phyloP scores from a whole-genome alignment of 92 coral and sea anemone species.

The Muricea muricata region DNA sequence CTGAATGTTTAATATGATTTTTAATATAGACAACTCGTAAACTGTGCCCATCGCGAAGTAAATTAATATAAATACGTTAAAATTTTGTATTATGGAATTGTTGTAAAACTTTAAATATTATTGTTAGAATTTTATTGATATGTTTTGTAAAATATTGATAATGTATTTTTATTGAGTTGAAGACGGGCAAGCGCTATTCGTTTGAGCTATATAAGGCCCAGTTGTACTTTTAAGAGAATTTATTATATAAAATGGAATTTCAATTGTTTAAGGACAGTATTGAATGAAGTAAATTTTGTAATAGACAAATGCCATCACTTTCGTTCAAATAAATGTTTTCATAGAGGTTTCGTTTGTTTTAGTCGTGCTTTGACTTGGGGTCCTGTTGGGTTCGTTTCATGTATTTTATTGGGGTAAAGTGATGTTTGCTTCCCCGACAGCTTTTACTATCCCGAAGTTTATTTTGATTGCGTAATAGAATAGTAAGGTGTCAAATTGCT shows the following conservation, averaged over 20 bases:
- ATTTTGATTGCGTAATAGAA: neutral
- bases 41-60: conserved; percentile 3
- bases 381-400: no score
- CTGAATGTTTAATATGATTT: conserved; percentile 6
- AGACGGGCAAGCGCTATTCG: neutral
- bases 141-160: conserved; percentile 39
- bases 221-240: conserved; percentile 35
- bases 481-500: conserved; percentile 10
- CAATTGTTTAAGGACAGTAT: conserved; percentile 13
- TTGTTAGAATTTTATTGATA: conserved; percentile 43
- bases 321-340: conserved; percentile 27
- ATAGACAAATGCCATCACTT: neutral
- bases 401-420: no score
- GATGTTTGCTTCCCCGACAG: no score
- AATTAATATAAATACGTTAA: conserved; percentile 32
- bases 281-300: neutral
- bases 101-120: conserved; percentile 41
- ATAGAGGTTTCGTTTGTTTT: neutral
- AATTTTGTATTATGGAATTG: conserved; percentile 39
- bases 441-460: no score
- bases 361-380: neutral
- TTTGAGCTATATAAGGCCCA: neutral
- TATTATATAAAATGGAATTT: conserved; percentile 23
- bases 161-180: conserved; percentile 4
- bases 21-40: neutral